These are phyloP conservation scores for Axis porcinus DNA, from an alignment of 2,113 vertebrate species.

Conservation along the genomic window DNA sequence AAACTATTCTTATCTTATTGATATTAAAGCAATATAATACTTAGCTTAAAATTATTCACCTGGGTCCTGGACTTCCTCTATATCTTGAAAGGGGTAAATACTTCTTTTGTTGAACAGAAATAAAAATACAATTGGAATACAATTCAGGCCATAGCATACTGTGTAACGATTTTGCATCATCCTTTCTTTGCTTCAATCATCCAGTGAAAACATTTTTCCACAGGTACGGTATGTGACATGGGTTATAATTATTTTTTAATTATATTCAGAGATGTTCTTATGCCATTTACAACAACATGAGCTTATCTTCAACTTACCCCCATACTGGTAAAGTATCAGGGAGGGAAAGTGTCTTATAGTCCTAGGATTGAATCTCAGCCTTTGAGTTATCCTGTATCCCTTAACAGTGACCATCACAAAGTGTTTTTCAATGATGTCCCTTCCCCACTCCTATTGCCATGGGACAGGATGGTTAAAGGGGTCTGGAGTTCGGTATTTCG, in stretches of 20 bases:
- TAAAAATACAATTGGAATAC: background rate
- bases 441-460: background rate
- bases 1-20: constrained; percentile 20
- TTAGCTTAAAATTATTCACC: constrained; percentile 23
- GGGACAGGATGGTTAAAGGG: background rate
- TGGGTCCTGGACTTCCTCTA: background rate
- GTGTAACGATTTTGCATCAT: background rate
- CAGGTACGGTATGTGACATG: background rate
- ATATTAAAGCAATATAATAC: constrained; percentile 42
- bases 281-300: background rate
- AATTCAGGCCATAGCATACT: background rate
- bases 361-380: background rate
- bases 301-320: background rate
- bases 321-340: background rate
- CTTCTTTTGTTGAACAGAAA: constrained; percentile 10
- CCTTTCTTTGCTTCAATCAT: background rate
- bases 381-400: background rate
- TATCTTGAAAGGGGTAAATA: background rate
- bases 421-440: background rate
- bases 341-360: background rate
- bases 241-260: background rate
- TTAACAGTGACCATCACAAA: background rate
- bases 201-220: background rate
- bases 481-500: background rate
- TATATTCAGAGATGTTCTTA: background rate